A percentile compares a stretch with the other conserved stretches of the same genome.
phyloP scores from a whole-genome alignment of 2,888 invertebrate species.

The Abrostola triplasia region DNA sequence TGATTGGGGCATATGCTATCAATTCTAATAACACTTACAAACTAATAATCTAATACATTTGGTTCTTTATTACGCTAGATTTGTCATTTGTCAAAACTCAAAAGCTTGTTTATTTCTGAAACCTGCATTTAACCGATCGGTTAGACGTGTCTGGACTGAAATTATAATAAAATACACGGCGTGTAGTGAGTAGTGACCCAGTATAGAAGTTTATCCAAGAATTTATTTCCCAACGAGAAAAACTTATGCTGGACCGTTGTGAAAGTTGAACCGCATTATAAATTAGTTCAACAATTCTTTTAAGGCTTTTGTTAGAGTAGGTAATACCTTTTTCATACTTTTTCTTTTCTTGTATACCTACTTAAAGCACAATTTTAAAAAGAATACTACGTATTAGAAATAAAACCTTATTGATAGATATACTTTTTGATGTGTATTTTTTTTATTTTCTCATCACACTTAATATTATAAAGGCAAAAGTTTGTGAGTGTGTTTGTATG shows the following conservation, averaged over 20 bases:
- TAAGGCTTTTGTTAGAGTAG: not conserved
- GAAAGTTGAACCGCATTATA: conserved; percentile 6
- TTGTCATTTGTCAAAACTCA: no score
- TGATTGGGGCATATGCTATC: no score
- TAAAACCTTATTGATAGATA: no score
- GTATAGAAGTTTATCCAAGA: conserved; percentile 31
- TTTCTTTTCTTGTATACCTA: no score
- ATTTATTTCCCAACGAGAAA: conserved; percentile 34
- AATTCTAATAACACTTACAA: not conserved
- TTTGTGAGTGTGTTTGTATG: no score
- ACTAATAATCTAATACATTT: not conserved
- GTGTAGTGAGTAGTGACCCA: conserved; percentile 59
- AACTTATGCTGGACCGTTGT: conserved; percentile 3
- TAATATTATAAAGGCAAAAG: no score
- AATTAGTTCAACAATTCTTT: conserved; percentile 7
- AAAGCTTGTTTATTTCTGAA: conserved; percentile 59
- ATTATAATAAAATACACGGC: conserved; percentile 62
- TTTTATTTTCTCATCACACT: no score
- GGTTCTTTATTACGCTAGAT: not conserved
- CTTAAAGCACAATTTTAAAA: not conserved
- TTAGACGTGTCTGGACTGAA: conserved; percentile 54
- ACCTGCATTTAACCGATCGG: conserved; percentile 73
- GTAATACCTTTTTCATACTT: not conserved
- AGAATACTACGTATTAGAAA: not conserved
- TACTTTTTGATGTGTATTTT: not conserved